Conservation (phyloP, 2,113 vertebrate genomes). For the Phylloscopus whistleri region DNA sequence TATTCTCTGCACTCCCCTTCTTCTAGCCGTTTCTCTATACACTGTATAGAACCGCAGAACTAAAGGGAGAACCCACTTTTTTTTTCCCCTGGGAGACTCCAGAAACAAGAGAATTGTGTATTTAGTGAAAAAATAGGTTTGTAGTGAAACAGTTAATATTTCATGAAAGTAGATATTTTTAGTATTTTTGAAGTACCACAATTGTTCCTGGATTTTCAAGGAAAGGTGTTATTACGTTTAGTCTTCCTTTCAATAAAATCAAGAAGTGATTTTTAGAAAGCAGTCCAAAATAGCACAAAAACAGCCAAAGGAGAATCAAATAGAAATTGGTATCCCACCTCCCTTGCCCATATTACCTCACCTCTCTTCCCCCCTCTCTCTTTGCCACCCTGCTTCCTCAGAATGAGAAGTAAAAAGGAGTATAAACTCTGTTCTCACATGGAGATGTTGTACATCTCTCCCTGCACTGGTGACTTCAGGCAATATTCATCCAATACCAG, state of each 20-base stretch:
- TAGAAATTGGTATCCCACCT: conserved; percentile 66
- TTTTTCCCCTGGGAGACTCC: conserved; percentile 67
- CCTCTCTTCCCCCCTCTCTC: background rate
- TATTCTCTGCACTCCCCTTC: conserved; percentile 64
- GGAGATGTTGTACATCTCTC: conserved; percentile 69
- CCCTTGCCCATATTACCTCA: conserved; percentile 23
- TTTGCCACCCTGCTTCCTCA: conserved; percentile 2
- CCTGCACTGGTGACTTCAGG: conserved; percentile 67
- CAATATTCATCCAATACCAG: conserved; percentile 65
- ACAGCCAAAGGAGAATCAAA: conserved; percentile 77
- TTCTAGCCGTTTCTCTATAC: conserved; percentile 60
- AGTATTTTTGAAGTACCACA: conserved; percentile 84
- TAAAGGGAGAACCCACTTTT: conserved; percentile 75
- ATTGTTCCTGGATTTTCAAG: conserved; percentile 80
- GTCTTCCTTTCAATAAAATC: conserved; percentile 82
- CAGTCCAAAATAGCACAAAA: conserved; percentile 80
- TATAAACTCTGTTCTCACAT: conserved; percentile 50
- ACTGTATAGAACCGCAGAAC: conserved; percentile 72
- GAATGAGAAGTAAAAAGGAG: conserved; percentile 63
- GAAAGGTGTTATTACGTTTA: conserved; percentile 80
- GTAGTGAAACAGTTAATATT: conserved; percentile 86
- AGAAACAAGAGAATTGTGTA: conserved; percentile 81
- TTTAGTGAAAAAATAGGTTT: conserved; percentile 86
- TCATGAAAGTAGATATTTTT: conserved; percentile 87
- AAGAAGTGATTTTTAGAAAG: conserved; percentile 76